Evolutionary conservation across 1,140 invertebrate species (phyloP), one percentile per base, ranked within the genome.

Genomic region (Drosophila sulfurigaster): DNA sequence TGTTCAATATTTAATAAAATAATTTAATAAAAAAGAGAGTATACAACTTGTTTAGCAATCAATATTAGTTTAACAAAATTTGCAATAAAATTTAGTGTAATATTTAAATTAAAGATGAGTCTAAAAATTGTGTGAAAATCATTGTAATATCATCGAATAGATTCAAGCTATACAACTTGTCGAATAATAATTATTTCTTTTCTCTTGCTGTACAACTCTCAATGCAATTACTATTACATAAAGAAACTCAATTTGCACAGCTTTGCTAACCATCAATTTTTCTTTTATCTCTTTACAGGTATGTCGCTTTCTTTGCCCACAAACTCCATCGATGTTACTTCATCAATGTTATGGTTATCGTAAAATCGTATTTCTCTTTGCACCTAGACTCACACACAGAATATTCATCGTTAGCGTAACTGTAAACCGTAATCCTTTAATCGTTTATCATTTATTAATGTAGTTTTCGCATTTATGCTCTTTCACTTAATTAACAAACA

Each of bases 251-350:
- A 25, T 25, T 25, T 38, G 8, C 10, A 43, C 11, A 20, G 11
- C 20, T 28, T 51, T 15, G 6, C 35, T 10, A 38, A 10, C 38
- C 11, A 41, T 10, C 38, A 20, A 43, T 51, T 16, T 57, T 10
- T 3, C 10, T 38, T 59, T 59, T 79, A 56, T 82, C 11, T 88
- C 78, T 25, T 87, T 87, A 2, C 57, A 87, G 83, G 83, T 87
- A 89, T 83, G 85, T 79, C 28, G 3, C 45, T 10, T 11, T 10
- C 20, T 38, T 25, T 20, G 25, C 41, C 45, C 28, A 64, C 51
- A 68, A 56, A 51, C 16, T 46, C 67, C 66, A 79, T 35, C 52
- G 63, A 64, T 87, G 83, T 87, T 25, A 4, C 20, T 75, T 54
- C 83, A 78, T 88, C 77, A 71, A 75, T 82, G 83, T 68, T 67